Evolutionary conservation across 1,140 invertebrate genomes (phyloP).

Genomic region (Melanaphis sacchari): DNA sequence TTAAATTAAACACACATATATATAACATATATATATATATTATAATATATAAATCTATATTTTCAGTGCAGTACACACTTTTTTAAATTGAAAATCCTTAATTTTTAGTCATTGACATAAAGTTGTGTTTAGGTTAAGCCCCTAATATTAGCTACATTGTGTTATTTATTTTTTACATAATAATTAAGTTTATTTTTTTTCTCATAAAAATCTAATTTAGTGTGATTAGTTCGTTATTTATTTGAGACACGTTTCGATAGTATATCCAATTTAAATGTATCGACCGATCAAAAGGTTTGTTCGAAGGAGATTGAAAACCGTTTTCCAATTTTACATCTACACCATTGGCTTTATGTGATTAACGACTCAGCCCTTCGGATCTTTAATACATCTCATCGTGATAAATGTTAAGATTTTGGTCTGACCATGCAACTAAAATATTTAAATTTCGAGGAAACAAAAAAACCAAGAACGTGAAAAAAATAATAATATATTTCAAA

Average conservation of each 20-base stretch:
- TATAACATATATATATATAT: no score
- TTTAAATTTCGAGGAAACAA: background rate
- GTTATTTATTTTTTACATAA: background rate
- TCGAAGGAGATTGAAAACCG: slow-evolving; percentile 18
- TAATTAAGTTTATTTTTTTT: background rate
- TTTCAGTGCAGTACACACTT: no score
- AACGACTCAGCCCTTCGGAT: slow-evolving; percentile 31
- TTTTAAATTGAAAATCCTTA: no score
- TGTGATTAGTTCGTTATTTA: background rate
- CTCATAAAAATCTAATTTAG: background rate
- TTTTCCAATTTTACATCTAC: slow-evolving; percentile 21
- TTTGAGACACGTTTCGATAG: slow-evolving; percentile 12
- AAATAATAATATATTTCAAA: slow-evolving; percentile 13
- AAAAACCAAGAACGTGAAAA: background rate
- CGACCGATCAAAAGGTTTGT: background rate
- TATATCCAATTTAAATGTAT: slow-evolving; percentile 38
- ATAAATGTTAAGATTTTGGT: slow-evolving; percentile 35
- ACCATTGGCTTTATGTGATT: slow-evolving; percentile 37
- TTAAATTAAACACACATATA: no score
- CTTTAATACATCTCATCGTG: background rate
- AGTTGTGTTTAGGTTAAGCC: no score
- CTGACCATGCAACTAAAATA: background rate
- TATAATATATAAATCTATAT: no score
- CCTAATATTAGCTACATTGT: background rate
- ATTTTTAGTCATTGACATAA: no score